Percentiles rank a stretch among this genome's conserved stretches.
phyloP scores from a whole-genome alignment of 2,113 vertebrate species.

The Tyto alba region DNA sequence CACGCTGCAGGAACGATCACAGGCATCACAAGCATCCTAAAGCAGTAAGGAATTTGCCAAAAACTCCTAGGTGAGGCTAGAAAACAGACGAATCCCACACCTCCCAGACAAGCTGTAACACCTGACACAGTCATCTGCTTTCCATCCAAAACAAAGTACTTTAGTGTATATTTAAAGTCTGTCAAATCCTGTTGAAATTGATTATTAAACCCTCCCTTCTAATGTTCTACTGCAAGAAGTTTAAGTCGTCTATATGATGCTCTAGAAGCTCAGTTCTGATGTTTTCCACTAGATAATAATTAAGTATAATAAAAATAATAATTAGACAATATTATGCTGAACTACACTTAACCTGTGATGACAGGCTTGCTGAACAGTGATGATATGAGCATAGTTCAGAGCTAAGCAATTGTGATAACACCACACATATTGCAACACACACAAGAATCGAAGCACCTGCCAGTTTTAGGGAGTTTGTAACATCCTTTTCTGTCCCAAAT shows the following conservation, averaged over 20 bases:
- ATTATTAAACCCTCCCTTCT: background rate
- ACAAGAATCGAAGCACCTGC: background rate
- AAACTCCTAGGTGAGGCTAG: background rate
- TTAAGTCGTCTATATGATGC: background rate
- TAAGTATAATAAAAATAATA: background rate
- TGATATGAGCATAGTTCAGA: background rate
- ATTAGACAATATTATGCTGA: background rate
- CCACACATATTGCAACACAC: background rate
- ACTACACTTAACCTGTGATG: background rate
- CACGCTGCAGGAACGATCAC: rapidly evolving
- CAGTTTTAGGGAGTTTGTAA: background rate
- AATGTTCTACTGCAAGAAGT: background rate
- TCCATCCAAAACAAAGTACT: background rate
- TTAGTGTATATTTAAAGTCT: background rate
- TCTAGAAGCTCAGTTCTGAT: background rate
- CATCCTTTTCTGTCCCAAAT: background rate
- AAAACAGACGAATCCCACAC: background rate
- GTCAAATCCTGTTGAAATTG: background rate
- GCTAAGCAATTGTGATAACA: background rate
- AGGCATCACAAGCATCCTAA: background rate
- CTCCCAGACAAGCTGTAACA: background rate
- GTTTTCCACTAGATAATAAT: background rate
- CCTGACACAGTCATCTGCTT: background rate
- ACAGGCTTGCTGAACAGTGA: background rate
- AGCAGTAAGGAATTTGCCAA: background rate